Evolutionary conservation across 2,113 vertebrate species (phyloP).

Genomic region (Athene cunicularia): DNA sequence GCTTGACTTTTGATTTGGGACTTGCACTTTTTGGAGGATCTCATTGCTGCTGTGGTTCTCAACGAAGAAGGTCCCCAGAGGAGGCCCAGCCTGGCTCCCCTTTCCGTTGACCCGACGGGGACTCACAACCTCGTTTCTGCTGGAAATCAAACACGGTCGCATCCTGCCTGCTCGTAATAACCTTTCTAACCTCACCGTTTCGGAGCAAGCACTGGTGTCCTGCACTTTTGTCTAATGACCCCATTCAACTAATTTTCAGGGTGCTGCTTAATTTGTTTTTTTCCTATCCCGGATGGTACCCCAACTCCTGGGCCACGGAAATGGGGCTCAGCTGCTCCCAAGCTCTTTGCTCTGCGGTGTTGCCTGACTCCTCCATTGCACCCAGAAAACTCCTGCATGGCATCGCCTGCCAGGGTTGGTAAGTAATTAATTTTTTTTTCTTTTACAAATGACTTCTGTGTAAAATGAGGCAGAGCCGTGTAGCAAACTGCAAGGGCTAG

Average conservation of each 20-base stretch:
- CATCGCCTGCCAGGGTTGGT: not conserved
- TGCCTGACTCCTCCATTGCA: not conserved
- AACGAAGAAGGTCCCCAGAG: not conserved
- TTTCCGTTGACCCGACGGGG: not conserved
- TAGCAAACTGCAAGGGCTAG: fast-evolving
- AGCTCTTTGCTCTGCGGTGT: not conserved
- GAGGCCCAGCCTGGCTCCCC: not conserved
- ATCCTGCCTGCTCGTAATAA: not conserved
- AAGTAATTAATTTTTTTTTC: constrained; percentile 39
- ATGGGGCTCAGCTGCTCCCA: not conserved
- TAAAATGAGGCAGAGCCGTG: not conserved
- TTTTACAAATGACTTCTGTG: not conserved
- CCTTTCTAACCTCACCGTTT: not conserved
- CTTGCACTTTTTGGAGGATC: not conserved
- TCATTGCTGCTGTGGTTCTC: not conserved
- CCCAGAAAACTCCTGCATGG: not conserved
- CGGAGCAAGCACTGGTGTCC: not conserved
- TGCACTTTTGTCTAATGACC: not conserved
- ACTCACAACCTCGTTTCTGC: not conserved
- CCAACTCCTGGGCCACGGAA: not conserved
- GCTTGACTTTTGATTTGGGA: constrained; percentile 12
- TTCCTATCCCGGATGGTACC: not conserved
- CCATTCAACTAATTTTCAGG: constrained; percentile 8
- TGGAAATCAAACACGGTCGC: not conserved
- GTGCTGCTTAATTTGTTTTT: constrained; percentile 28